Base-by-base conservation (phyloP, 2,113 vertebrate species). In the Pterocles orientalis region DNA sequence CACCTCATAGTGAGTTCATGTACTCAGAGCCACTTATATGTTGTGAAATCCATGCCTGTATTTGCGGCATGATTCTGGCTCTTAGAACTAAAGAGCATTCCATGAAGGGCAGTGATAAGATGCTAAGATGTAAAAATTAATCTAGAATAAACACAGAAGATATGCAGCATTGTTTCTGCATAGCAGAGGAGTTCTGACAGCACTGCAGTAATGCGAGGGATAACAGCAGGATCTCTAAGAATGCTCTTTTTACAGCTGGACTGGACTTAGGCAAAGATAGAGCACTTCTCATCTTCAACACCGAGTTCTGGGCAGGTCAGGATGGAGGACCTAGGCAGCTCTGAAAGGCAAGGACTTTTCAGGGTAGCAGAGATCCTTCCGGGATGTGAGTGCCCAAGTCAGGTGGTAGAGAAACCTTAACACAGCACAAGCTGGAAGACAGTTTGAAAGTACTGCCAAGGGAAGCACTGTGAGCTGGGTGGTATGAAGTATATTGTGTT, bases 41-140 rank as follows among this genome's bases (percentile, higher is more conserved):
- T 97, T 93, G 26, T 1, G n/a, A 92, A 92, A 89, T 90, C 57
- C 6, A 2, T 61, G 72, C 47, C 57, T 86, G 57, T 18, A 68
- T 94, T 82, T 92, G 57, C 48, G 8, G 2, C 39, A 5, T 81
- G 29, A 64, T 78, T 86, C 71, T 90, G 28, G 17, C 71, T 84
- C 43, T 91, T 94, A 48, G 36, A 71, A 94, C 8, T 78, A 51
- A 72, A 90, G 54, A 92, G 19, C 61, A 68, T 95, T 95, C 69
- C 81, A 19, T 56, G 34, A 75, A 87, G 57, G 72, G 61, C 36
- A 53, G 39, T 84, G 83, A 84, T 96, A 92, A 92, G 53, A 90
- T 7, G 26, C 50, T 43, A 70, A 85, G 54, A 68, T 93, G 68
- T 92, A 83, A 95, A 90, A 94, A 66, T 70, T 80, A 76, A 82